These are phyloP conservation scores for Heliconius ethilla DNA, from an alignment of 2,888 invertebrate genomes.

Conservation along the genomic window DNA sequence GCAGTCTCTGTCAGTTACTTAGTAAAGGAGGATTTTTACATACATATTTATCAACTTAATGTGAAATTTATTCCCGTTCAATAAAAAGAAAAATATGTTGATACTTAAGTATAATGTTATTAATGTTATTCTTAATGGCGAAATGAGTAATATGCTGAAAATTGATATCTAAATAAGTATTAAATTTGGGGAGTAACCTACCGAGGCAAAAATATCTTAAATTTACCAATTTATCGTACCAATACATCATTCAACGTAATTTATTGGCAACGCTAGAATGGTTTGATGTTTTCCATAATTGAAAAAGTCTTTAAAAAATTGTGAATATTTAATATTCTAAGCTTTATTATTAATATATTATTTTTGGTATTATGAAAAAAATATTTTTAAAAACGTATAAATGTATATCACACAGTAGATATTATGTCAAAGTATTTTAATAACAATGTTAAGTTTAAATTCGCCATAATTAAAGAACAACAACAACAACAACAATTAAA, in stretches of 20 bases:
- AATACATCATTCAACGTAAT: constrained; percentile 27
- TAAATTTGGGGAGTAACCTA: constrained; percentile 9
- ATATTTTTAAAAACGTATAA: too few species aligned
- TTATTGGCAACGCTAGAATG: constrained; percentile 22
- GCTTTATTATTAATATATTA: too few species aligned
- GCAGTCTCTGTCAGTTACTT: too few species aligned
- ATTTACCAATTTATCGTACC: constrained; percentile 23
- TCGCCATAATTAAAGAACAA: too few species aligned
- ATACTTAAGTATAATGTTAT: neutral
- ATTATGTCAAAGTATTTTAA: too few species aligned
- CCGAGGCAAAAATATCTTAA: constrained; percentile 16
- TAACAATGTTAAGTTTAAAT: too few species aligned
- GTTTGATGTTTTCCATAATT: constrained; percentile 21
- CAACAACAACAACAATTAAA: too few species aligned
- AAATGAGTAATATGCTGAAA: constrained; percentile 3
- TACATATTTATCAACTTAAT: neutral
- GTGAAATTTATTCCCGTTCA: neutral
- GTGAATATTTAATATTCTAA: neutral
- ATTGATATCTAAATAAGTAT: constrained; percentile 13
- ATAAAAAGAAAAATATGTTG: neutral
- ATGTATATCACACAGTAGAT: too few species aligned
- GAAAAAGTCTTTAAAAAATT: neutral
- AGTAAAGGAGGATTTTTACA: too few species aligned
- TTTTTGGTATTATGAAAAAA: too few species aligned
- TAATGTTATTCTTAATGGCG: neutral